Conservation (phyloP, 2,888 invertebrate genomes). For the Rhorus exstirpatorius region DNA sequence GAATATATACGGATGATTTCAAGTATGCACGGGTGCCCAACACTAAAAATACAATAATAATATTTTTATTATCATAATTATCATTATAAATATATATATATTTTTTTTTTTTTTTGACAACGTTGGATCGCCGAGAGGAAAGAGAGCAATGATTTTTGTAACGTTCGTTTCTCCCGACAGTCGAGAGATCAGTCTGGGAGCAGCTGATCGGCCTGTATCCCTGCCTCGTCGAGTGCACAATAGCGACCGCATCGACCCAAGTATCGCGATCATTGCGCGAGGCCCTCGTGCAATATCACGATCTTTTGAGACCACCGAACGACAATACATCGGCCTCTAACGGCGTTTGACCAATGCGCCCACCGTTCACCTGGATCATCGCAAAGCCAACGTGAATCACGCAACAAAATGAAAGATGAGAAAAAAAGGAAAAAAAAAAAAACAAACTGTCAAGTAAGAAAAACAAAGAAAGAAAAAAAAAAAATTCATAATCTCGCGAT, state of each 20-base stretch:
- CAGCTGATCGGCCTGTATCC: slow-evolving; percentile 97
- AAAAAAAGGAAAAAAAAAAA: not conserved
- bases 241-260: slow-evolving; percentile 92
- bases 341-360: slow-evolving; percentile 82
- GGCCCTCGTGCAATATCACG: slow-evolving; percentile 95
- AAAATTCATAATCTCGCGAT: slow-evolving; percentile 13
- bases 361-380: slow-evolving; percentile 49
- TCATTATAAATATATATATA: too few species aligned
- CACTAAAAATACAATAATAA: too few species aligned
- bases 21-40: too few species aligned
- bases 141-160: too few species aligned
- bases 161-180: slow-evolving; percentile 87
- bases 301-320: slow-evolving; percentile 91
- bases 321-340: slow-evolving; percentile 80
- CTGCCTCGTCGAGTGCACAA: slow-evolving; percentile 93
- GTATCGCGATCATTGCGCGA: slow-evolving; percentile 93
- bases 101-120: not conserved
- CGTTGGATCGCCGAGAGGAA: too few species aligned
- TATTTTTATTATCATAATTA: too few species aligned
- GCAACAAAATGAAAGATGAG: slow-evolving; percentile 56
- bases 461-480: not conserved
- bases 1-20: too few species aligned
- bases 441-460: slow-evolving; percentile 1
- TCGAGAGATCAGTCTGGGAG: slow-evolving; percentile 96
- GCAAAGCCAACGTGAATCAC: slow-evolving; percentile 65